Evolutionary conservation across 2,888 invertebrate species (phyloP).

Genomic region (Philopedon plagiatum): DNA sequence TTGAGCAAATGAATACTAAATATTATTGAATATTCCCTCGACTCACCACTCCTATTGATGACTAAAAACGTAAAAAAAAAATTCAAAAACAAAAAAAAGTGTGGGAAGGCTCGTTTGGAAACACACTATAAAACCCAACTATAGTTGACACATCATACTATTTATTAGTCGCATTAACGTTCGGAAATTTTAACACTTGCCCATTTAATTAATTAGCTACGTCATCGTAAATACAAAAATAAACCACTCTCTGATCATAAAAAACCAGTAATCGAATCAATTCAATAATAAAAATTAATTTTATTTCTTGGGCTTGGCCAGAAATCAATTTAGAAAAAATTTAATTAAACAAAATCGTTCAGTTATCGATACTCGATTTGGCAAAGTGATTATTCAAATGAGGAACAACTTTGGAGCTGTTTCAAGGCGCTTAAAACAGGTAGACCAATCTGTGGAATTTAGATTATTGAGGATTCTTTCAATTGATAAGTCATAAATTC

Average conservation of each 20-base stretch:
- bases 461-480: conserved; percentile 15
- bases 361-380: conserved; percentile 22
- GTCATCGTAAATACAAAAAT: conserved; percentile 4
- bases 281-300: conserved; percentile 41
- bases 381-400: conserved; percentile 30
- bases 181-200: too few relatives aligned
- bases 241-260: neutral
- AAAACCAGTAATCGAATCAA: conserved; percentile 34
- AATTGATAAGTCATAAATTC: conserved; percentile 10
- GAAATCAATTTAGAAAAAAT: conserved; percentile 43
- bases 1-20: too few relatives aligned
- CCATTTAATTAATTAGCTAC: neutral
- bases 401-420: conserved; percentile 25
- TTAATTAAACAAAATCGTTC: conserved; percentile 43
- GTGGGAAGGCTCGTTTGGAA: too few relatives aligned
- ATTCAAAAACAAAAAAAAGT: too few relatives aligned
- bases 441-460: neutral
- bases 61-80: too few relatives aligned
- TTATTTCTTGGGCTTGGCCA: conserved; percentile 40
- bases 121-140: too few relatives aligned
- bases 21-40: too few relatives aligned
- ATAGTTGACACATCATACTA: too few relatives aligned
- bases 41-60: too few relatives aligned
- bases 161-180: too few relatives aligned
- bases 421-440: conserved; percentile 24